These are phyloP conservation scores for Caenorhabditis sp. DNA, from an alignment of 2,888 invertebrate genomes.

Conservation along the genomic window DNA sequence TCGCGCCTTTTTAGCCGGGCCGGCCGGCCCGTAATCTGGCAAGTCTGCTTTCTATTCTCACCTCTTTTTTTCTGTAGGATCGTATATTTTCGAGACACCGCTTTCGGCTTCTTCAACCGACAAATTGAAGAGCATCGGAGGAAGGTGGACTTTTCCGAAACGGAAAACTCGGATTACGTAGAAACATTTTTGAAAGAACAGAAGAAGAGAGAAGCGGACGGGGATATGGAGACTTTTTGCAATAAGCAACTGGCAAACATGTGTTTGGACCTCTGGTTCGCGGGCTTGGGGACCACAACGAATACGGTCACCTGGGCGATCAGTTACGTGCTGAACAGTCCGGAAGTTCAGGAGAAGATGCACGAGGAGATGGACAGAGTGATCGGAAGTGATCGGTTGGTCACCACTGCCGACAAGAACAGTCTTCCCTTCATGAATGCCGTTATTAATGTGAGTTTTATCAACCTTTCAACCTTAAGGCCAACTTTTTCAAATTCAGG, in stretches of 20 bases:
- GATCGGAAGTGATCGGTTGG: conserved; percentile 56
- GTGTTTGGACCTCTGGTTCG: conserved; percentile 42
- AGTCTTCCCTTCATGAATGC: conserved; percentile 56
- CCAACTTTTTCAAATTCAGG: conserved; percentile 9
- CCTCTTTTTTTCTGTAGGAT: too few species aligned
- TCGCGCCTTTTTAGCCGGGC: too few species aligned
- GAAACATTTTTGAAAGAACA: conserved; percentile 58
- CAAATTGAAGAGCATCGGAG: conserved; percentile 52
- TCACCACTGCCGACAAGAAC: conserved; percentile 55
- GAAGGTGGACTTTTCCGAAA: conserved; percentile 41
- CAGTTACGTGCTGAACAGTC: conserved; percentile 33
- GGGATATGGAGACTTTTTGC: conserved; percentile 23
- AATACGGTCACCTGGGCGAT: conserved; percentile 23
- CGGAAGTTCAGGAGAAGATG: conserved; percentile 52
- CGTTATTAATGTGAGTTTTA: conserved; percentile 47
- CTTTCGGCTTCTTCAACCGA: conserved; percentile 48
- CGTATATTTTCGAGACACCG: conserved; percentile 22
- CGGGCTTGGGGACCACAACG: conserved; percentile 24
- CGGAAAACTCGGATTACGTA: conserved; percentile 44
- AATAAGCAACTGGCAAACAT: conserved; percentile 17
- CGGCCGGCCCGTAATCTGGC: too few species aligned
- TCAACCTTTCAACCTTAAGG: background rate
- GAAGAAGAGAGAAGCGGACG: conserved; percentile 33
- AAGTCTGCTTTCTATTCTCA: too few species aligned
- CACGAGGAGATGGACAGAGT: conserved; percentile 60